Percentiles rank a stretch among this genome's conserved stretches.
phyloP scores from a whole-genome alignment of 1,140 invertebrate genomes.

The Lysiphlebus fabarum region DNA sequence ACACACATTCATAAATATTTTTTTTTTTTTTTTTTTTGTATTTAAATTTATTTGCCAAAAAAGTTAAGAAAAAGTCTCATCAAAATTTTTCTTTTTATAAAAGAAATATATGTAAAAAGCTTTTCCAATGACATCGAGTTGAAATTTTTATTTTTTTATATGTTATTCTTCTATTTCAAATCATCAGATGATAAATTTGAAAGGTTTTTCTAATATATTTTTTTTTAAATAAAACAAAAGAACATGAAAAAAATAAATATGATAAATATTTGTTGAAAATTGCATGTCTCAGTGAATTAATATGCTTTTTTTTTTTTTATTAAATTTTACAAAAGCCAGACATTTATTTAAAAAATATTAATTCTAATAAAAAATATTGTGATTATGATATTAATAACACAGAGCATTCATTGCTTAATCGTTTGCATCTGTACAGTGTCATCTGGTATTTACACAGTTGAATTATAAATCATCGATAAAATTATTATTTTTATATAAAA shows the following conservation, averaged over 20 bases:
- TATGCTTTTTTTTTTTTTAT: constrained; percentile 12
- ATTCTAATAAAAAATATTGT: constrained; percentile 21
- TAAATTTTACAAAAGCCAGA: constrained; percentile 25
- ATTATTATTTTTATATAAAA: too few species aligned
- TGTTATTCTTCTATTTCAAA: constrained; percentile 1
- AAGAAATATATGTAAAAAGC: constrained; percentile 11
- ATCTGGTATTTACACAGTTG: too few species aligned
- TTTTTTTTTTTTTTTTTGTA: constrained; percentile 10
- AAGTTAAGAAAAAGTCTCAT: background rate
- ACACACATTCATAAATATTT: too few species aligned
- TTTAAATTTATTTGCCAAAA: constrained; percentile 3
- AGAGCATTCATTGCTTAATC: constrained; percentile 22
- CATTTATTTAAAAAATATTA: constrained; percentile 22
- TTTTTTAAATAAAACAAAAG: too few species aligned
- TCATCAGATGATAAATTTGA: background rate
- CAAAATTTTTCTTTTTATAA: background rate
- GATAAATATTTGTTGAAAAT: too few species aligned
- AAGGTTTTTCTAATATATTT: too few species aligned
- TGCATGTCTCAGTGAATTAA: too few species aligned
- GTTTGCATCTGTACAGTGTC: background rate
- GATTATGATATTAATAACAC: constrained; percentile 40
- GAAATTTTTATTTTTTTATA: background rate
- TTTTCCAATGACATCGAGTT: constrained; percentile 17
- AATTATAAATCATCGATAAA: too few species aligned
- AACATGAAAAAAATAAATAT: too few species aligned